Percentiles rank a stretch among this genome's conserved stretches.
phyloP scores from a whole-genome alignment of 1,140 invertebrate species.

The Stegodyphus mimosarum region DNA sequence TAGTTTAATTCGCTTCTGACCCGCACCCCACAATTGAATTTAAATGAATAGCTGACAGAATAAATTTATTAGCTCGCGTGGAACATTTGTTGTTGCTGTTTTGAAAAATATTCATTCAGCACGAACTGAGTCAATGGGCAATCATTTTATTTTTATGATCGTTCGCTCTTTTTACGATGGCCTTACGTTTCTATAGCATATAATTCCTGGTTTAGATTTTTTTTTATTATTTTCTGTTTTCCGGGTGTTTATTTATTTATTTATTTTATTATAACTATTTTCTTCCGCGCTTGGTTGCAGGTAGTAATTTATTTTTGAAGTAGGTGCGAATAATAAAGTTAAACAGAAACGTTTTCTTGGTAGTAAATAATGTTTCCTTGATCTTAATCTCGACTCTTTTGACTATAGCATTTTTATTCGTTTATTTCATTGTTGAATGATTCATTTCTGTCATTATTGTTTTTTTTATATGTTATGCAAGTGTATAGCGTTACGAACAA shows the following conservation, averaged over 20 bases:
- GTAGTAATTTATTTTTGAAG: conserved; percentile 24
- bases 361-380: too few relatives aligned
- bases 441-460: too few relatives aligned
- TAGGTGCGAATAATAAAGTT: not conserved
- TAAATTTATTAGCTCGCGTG: conserved; percentile 57
- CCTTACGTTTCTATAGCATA: conserved; percentile 29
- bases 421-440: too few relatives aligned
- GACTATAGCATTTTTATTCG: too few relatives aligned
- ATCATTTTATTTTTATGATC: conserved; percentile 57
- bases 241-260: too few relatives aligned
- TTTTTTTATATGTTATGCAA: too few relatives aligned
- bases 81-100: conserved; percentile 41
- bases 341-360: too few relatives aligned
- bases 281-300: conserved; percentile 26
- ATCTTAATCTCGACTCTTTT: too few relatives aligned
- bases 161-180: conserved; percentile 42
- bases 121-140: conserved; percentile 48
- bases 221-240: not conserved
- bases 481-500: too few relatives aligned
- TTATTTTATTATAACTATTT: not conserved
- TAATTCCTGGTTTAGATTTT: conserved; percentile 32
- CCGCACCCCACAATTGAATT: conserved; percentile 50
- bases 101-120: conserved; percentile 58
- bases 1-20: conserved; percentile 57
- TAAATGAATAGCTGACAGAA: conserved; percentile 58